These are phyloP conservation scores for Clupea harengus DNA, from an alignment of 2,113 vertebrate species.

Conservation along the genomic window DNA sequence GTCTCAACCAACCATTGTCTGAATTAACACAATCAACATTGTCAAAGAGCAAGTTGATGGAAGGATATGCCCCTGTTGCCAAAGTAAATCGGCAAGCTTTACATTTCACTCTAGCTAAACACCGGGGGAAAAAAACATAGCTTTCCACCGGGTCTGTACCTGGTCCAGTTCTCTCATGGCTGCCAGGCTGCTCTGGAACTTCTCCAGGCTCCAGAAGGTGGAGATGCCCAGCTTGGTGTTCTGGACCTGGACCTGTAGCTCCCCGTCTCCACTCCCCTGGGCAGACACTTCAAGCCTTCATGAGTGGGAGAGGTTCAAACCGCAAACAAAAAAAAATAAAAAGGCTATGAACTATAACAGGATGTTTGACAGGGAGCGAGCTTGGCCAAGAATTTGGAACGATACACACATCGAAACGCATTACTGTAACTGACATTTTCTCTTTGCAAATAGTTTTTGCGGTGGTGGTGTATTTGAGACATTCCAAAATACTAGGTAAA, in stretches of 20 bases:
- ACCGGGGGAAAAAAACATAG: not conserved
- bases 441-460: not conserved
- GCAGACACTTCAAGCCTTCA: constrained; percentile 76
- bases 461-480: constrained; percentile 16
- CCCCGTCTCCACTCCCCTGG: constrained; percentile 47
- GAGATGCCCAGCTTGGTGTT: constrained; percentile 85
- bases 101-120: not conserved
- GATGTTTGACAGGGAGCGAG: not conserved
- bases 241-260: constrained; percentile 80
- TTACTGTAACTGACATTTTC: not conserved
- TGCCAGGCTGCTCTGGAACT: constrained; percentile 89
- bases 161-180: constrained; percentile 89
- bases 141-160: constrained; percentile 42
- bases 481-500: not conserved
- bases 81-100: not conserved
- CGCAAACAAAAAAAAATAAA: not conserved
- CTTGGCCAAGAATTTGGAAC: not conserved
- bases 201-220: constrained; percentile 90
- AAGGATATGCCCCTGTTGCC: not conserved
- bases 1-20: not conserved
- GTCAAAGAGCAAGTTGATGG: not conserved
- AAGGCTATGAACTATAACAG: not conserved
- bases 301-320: not conserved
- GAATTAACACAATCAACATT: not conserved
- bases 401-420: not conserved